Evolutionary conservation across 2,113 vertebrate species (phyloP).

Genomic region (Mungos mungo): DNA sequence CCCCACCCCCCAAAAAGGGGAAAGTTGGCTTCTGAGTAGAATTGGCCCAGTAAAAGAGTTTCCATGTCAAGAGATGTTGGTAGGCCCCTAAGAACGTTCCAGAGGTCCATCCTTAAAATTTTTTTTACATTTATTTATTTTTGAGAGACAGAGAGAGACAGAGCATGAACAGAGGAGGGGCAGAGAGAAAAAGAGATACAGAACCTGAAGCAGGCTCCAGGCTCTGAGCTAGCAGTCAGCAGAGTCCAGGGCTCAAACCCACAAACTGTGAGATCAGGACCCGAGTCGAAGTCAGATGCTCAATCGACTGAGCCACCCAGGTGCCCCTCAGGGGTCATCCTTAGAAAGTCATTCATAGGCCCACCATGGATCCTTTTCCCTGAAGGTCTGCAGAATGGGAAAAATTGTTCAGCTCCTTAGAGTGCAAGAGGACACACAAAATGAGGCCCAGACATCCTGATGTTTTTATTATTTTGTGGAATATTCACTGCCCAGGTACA

Average conservation of each 20-base stretch:
- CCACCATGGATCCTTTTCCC: neutral
- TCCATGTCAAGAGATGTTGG: neutral
- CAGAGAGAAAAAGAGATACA: no score
- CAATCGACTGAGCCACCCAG: no score
- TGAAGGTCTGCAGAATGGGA: neutral
- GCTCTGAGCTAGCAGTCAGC: no score
- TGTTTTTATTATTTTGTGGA: neutral
- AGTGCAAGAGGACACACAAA: rapidly evolving
- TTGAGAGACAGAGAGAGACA: no score
- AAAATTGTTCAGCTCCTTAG: no score
- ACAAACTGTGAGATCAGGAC: no score
- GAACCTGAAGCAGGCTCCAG: no score
- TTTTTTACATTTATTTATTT: no score
- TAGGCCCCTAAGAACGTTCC: neutral
- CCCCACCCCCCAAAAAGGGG: neutral
- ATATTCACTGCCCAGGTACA: rapidly evolving
- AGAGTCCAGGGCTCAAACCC: no score
- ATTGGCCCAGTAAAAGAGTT: neutral
- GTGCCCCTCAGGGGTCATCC: neutral
- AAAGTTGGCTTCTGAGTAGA: neutral
- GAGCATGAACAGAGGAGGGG: no score
- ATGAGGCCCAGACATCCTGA: rapidly evolving
- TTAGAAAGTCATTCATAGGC: neutral
- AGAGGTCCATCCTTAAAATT: neutral
- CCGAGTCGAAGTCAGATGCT: no score